Evolutionary conservation across 2,888 invertebrate genomes (phyloP).

Genomic region (Esperia sulphurella): DNA sequence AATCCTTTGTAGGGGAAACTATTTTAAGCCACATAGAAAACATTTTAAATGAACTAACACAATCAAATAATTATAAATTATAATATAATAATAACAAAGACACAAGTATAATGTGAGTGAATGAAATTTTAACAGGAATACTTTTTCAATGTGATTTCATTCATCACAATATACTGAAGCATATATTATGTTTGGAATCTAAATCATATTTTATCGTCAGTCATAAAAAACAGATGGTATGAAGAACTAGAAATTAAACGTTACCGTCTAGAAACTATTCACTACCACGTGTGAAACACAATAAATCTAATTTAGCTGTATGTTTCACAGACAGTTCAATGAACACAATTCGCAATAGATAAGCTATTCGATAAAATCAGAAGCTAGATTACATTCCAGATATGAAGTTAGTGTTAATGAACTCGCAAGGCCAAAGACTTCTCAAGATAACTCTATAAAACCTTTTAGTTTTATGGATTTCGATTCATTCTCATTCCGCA

Average conservation of each 20-base stretch:
- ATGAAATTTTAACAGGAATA: too few species aligned
- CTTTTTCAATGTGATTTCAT: too few species aligned
- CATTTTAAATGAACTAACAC: too few species aligned
- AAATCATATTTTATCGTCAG: background rate
- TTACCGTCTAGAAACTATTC: background rate
- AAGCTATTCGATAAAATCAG: slow-evolving; percentile 50
- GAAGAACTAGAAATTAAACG: background rate
- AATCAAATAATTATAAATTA: too few species aligned
- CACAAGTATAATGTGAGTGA: too few species aligned
- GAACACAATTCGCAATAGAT: slow-evolving; percentile 34
- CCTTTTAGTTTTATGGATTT: slow-evolving; percentile 70
- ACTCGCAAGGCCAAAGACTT: slow-evolving; percentile 69
- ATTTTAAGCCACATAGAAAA: too few species aligned
- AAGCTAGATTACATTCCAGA: slow-evolving; percentile 63
- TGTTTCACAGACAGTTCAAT: slow-evolving; percentile 23
- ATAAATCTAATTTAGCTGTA: background rate
- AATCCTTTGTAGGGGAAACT: too few species aligned
- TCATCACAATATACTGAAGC: too few species aligned
- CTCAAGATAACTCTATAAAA: slow-evolving; percentile 69
- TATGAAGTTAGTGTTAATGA: slow-evolving; percentile 68
- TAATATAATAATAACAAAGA: too few species aligned
- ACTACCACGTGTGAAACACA: background rate
- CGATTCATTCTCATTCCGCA: slow-evolving; percentile 66
- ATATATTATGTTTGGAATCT: too few species aligned
- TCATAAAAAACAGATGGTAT: background rate